Percentiles rank a stretch among this genome's conserved stretches.
phyloP scores from a whole-genome alignment of 2,113 vertebrate genomes.

The Odocoileus virginianus region DNA sequence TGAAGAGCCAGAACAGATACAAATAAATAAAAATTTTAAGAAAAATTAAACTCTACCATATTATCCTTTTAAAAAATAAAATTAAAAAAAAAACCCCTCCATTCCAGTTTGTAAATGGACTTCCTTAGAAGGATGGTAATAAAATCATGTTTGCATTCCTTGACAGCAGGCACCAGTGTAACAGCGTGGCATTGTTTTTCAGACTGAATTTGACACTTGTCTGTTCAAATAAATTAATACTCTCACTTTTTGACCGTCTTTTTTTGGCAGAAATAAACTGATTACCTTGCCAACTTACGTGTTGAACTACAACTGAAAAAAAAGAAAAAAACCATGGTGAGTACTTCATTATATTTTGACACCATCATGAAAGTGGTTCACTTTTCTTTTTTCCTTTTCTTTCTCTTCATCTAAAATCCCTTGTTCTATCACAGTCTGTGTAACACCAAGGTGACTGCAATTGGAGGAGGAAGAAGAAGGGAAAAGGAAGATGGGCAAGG shows the following conservation, averaged over 20 bases:
- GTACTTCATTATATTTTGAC: background rate
- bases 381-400: background rate
- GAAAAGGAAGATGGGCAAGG: background rate
- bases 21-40: background rate
- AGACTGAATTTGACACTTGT: background rate
- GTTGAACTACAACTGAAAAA: slow-evolving; percentile 1
- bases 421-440: background rate
- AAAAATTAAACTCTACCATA: background rate
- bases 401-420: background rate
- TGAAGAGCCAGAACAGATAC: background rate
- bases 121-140: background rate
- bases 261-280: slow-evolving; percentile 43
- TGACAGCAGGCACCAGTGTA: background rate
- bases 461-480: background rate
- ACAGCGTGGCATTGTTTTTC: background rate
- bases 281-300: background rate
- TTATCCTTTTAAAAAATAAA: background rate
- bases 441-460: background rate
- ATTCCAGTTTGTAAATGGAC: background rate
- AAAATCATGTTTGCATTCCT: background rate
- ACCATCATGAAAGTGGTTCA: background rate
- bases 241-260: background rate
- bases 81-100: background rate
- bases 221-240: slow-evolving; percentile 42
- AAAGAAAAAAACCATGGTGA: background rate